phyloP scores from a whole-genome alignment of 2,113 vertebrate species.

The Daphoenositta chrysoptera region DNA sequence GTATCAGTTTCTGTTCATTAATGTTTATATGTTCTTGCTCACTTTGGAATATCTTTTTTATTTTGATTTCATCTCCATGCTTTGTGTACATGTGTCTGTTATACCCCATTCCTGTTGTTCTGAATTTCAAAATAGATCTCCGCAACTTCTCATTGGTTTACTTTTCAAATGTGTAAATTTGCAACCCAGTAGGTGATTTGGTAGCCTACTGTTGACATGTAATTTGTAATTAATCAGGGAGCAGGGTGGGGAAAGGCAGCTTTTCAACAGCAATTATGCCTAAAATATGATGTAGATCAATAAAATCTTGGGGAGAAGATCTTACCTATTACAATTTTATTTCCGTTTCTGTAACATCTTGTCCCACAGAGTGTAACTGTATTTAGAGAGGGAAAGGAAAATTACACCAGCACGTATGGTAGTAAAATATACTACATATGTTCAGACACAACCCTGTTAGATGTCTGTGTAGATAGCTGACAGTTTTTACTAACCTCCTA shows the following conservation, averaged over 20 bases:
- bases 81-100: background rate
- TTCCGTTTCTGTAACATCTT: background rate
- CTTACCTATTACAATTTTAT: background rate
- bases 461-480: background rate
- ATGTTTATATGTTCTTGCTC: background rate
- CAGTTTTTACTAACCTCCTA: background rate
- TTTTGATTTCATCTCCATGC: background rate
- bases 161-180: background rate
- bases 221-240: background rate
- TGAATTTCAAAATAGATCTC: background rate
- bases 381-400: background rate
- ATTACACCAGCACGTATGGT: background rate
- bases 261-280: background rate
- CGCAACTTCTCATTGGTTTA: background rate
- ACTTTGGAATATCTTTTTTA: background rate
- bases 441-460: background rate
- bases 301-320: background rate
- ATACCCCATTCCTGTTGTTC: background rate
- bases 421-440: background rate
- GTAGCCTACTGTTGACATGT: background rate
- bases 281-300: background rate
- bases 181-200: background rate
- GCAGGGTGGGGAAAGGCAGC: background rate
- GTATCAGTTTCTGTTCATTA: background rate
- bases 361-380: background rate